Evolutionary conservation across 64 coral and sea anemone genomes (phyloP).

Genomic region (Montipora cactus): DNA sequence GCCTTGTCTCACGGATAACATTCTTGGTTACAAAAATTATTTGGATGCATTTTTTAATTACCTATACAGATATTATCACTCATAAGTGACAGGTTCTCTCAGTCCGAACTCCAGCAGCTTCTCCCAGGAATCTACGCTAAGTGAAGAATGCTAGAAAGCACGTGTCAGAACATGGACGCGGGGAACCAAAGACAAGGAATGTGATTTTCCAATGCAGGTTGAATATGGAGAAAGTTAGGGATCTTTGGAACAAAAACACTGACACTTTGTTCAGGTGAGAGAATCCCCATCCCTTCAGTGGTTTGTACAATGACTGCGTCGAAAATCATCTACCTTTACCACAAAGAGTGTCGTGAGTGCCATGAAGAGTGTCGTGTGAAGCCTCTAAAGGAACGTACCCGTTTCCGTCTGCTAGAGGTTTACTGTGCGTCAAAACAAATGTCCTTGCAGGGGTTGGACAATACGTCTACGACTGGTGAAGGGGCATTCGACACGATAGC

Average conservation of each 20-base stretch:
- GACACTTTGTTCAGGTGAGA: conserved; percentile 58
- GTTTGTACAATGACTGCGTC: neutral
- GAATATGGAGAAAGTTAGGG: conserved; percentile 50
- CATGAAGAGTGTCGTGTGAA: neutral
- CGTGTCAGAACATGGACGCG: conserved; percentile 34
- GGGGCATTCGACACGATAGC: too few species aligned
- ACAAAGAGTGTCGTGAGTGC: conserved; percentile 40
- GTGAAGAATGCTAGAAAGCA: neutral
- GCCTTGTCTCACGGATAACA: neutral
- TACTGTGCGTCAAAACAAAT: too few species aligned
- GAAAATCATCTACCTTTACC: conserved; percentile 73
- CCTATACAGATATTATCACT: conserved; percentile 60
- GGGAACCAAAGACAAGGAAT: conserved; percentile 47
- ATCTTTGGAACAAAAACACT: conserved; percentile 52
- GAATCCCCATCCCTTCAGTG: conserved; percentile 63
- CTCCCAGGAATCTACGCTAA: conserved; percentile 57
- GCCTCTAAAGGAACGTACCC: conserved; percentile 49
- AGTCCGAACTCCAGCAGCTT: conserved; percentile 50
- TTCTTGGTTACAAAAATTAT: neutral
- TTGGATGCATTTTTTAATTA: neutral
- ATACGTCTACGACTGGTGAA: too few species aligned
- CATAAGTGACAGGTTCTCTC: neutral
- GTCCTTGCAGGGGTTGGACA: too few species aligned
- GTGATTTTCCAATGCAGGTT: conserved; percentile 51
- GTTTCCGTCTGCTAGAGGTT: conserved; percentile 34